These are phyloP conservation scores for Chaenodraco wilsoni DNA, from an alignment of 2,797 vertebrate species.

Conservation along the genomic window DNA sequence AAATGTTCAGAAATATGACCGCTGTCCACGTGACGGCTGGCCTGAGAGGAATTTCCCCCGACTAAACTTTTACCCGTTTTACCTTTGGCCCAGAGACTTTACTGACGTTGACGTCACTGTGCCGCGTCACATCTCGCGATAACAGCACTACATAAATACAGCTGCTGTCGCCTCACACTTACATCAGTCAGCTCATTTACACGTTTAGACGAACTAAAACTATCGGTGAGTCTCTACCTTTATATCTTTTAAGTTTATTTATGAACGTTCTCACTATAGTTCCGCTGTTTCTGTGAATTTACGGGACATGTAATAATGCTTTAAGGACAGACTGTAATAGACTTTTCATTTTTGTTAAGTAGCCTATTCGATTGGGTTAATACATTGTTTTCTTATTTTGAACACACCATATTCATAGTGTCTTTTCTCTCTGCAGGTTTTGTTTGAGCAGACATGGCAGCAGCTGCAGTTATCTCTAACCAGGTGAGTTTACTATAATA, in stretches of 20 bases:
- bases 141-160: conserved; percentile 53
- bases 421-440: conserved; percentile 2
- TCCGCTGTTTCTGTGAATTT: not conserved
- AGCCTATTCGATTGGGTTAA: not conserved
- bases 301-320: not conserved
- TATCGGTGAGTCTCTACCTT: conserved; percentile 30
- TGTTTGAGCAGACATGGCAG: conserved; percentile 64
- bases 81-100: conserved; percentile 69
- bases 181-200: not conserved
- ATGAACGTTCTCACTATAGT: fast-evolving
- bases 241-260: not conserved
- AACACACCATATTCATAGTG: not conserved
- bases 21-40: conserved; percentile 1
- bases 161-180: fast-evolving
- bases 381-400: not conserved
- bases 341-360: not conserved
- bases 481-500: conserved; percentile 62
- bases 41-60: conserved; percentile 50
- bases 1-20: conserved; percentile 13
- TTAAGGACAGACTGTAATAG: not conserved
- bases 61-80: conserved; percentile 28
- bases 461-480: conserved; percentile 58
- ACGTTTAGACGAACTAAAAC: fast-evolving
- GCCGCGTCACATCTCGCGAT: conserved; percentile 69
- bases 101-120: conserved; percentile 27